phyloP scores from a whole-genome alignment of 2,797 vertebrate species.

The Liparis tanakae region DNA sequence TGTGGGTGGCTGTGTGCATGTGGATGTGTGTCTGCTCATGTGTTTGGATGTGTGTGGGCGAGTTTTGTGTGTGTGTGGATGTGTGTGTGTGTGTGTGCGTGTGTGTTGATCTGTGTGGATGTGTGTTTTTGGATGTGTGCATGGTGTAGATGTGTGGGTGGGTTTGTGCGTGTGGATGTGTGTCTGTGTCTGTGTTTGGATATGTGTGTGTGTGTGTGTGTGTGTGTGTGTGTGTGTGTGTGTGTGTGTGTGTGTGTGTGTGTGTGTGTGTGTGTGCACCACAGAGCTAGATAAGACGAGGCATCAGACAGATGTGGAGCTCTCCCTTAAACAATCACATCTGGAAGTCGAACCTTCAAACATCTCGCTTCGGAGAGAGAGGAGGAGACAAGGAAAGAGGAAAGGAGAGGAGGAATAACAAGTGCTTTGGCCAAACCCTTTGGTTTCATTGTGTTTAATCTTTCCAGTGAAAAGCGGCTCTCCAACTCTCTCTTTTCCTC shows the following conservation, averaged over 20 bases:
- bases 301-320: slow-evolving; percentile 23
- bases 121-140: no score
- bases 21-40: no score
- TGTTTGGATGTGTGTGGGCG: no score
- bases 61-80: no score
- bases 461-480: neutral
- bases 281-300: neutral
- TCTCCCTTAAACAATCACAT: slow-evolving; percentile 27
- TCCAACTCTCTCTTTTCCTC: no score
- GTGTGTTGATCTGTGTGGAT: no score
- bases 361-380: neutral
- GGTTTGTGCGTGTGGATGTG: no score
- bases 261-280: neutral
- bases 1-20: no score
- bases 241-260: neutral
- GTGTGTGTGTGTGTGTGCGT: no score
- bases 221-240: neutral
- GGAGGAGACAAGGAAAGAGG: neutral
- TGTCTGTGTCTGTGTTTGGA: no score
- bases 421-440: neutral
- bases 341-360: slow-evolving; percentile 1
- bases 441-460: neutral
- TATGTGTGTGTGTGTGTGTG: neutral
- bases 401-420: neutral
- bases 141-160: no score